Evolutionary conservation across 2,888 invertebrate genomes (phyloP).

Genomic region (Pogonocherus hispidulus): DNA sequence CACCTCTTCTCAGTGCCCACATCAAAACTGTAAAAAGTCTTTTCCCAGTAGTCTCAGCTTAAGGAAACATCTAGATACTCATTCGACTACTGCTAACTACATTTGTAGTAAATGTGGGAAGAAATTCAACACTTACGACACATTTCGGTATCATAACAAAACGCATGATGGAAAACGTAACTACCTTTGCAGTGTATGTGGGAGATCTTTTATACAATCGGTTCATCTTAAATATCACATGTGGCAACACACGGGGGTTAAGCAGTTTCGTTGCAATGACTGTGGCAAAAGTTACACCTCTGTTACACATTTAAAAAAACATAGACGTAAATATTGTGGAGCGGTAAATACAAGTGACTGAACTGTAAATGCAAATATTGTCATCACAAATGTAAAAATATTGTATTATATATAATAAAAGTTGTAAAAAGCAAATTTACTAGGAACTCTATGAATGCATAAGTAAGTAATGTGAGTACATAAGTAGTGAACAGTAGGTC

Average conservation of each 20-base stretch:
- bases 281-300: conserved; percentile 52
- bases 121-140: conserved; percentile 45
- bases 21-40: conserved; percentile 43
- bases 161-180: conserved; percentile 44
- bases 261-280: conserved; percentile 50
- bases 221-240: conserved; percentile 53
- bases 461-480: too few relatives aligned
- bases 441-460: too few relatives aligned
- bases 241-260: conserved; percentile 53
- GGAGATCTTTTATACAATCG: conserved; percentile 46
- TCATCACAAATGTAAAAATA: too few relatives aligned
- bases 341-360: too few relatives aligned
- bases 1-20: conserved; percentile 38
- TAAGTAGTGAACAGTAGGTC: too few relatives aligned
- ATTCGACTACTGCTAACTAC: conserved; percentile 38
- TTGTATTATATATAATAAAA: too few relatives aligned
- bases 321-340: conserved; percentile 11
- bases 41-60: conserved; percentile 46
- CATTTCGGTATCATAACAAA: conserved; percentile 45
- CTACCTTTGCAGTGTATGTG: conserved; percentile 48
- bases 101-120: conserved; percentile 47
- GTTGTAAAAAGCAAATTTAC: too few relatives aligned
- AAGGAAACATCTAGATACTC: conserved; percentile 43
- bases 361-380: too few relatives aligned
- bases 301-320: conserved; percentile 43